phyloP scores from a whole-genome alignment of 2,888 invertebrate genomes.

The Archips crataeganus region DNA sequence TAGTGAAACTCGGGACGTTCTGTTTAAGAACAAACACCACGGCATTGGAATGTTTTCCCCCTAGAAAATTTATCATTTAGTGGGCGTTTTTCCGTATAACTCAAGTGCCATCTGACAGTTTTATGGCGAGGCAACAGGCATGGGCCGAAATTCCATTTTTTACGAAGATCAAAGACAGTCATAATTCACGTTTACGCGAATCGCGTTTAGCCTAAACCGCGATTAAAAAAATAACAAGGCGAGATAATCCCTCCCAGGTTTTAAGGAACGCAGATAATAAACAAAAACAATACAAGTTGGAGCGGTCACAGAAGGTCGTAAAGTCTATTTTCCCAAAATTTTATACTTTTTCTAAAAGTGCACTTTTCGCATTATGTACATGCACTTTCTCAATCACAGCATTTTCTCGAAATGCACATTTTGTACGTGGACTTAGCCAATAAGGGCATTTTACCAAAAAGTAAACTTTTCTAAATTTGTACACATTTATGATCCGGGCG shows the following conservation, averaged over 20 bases:
- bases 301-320: no score
- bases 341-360: neutral
- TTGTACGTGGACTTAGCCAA: no score
- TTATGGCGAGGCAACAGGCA: slow-evolving; percentile 12
- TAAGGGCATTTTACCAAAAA: no score
- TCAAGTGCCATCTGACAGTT: slow-evolving; percentile 14
- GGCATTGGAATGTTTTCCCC: neutral
- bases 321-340: neutral
- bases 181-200: neutral
- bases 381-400: no score
- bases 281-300: neutral
- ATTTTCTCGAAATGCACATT: no score
- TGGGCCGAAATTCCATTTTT: neutral
- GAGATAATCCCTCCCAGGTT: neutral
- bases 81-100: slow-evolving; percentile 12
- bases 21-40: neutral
- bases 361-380: no score
- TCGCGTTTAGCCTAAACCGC: neutral
- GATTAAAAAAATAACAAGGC: neutral
- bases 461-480: no score
- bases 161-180: neutral
- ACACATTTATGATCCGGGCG: no score
- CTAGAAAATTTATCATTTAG: neutral
- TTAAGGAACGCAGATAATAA: neutral
- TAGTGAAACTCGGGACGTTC: neutral